Evolutionary conservation across 2,113 vertebrate genomes (phyloP).

Genomic region (Phylloscopus whistleri): DNA sequence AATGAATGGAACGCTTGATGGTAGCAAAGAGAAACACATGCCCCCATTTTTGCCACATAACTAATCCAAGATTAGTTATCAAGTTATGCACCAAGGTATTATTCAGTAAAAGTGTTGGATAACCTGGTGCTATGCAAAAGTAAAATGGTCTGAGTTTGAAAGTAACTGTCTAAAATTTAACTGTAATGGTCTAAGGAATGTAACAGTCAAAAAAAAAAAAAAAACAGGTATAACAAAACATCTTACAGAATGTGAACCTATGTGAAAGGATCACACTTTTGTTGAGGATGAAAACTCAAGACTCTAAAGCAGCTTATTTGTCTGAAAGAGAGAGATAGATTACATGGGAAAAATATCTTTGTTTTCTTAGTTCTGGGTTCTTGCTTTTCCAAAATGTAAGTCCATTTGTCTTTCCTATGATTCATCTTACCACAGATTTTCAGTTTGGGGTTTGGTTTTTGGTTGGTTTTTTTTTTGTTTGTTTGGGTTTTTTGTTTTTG

Average conservation of each 20-base stretch:
- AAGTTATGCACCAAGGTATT: neutral
- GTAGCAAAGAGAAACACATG: neutral
- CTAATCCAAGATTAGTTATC: neutral
- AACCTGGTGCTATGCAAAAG: neutral
- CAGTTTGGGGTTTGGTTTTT: too few species aligned
- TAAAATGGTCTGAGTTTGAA: neutral
- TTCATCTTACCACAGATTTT: neutral
- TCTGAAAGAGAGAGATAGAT: neutral
- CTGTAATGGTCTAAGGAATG: neutral
- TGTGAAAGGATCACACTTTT: constrained; percentile 23
- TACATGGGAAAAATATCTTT: neutral
- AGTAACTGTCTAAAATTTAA: neutral
- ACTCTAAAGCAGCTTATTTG: neutral
- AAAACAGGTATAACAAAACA: neutral
- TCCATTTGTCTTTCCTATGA: neutral
- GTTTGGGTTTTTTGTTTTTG: too few species aligned
- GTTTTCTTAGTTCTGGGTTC: neutral
- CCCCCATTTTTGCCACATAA: neutral
- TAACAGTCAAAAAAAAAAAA: neutral
- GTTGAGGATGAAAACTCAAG: constrained; percentile 39
- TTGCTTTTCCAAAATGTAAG: neutral
- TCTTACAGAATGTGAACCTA: neutral
- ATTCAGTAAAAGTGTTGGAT: neutral
- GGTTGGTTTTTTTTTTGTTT: too few species aligned
- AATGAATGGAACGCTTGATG: neutral